A percentile compares a stretch with the other conserved stretches of the same genome.
These are phyloP conservation scores for Megathymus violae DNA, from an alignment of 1,140 invertebrate genomes.

Conservation along the genomic window DNA sequence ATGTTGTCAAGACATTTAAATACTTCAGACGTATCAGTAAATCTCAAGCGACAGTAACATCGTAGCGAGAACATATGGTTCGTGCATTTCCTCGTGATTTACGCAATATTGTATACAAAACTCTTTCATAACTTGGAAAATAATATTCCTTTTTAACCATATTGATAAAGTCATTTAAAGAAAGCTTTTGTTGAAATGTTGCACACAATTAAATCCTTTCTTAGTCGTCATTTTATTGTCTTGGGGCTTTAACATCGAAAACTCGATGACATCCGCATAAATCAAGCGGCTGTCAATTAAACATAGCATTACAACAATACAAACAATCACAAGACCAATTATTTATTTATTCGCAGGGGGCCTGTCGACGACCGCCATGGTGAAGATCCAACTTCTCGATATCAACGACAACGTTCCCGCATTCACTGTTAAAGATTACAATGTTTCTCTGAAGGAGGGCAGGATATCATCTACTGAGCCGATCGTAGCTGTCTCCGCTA, in stretches of 20 bases:
- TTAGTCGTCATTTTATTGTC: slow-evolving; percentile 55
- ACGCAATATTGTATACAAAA: slow-evolving; percentile 32
- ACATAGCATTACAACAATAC: slow-evolving; percentile 81
- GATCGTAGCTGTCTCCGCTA: slow-evolving; percentile 92
- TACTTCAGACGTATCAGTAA: slow-evolving; percentile 25
- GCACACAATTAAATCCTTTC: slow-evolving; percentile 36
- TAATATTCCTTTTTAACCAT: slow-evolving; percentile 5
- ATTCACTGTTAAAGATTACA: slow-evolving; percentile 94
- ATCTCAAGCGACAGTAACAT: slow-evolving; percentile 25
- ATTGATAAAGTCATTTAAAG: not conserved
- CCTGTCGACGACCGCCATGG: slow-evolving; percentile 95
- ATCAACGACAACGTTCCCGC: slow-evolving; percentile 97
- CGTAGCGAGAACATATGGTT: slow-evolving; percentile 19
- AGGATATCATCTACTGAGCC: slow-evolving; percentile 85
- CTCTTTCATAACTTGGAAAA: slow-evolving; percentile 7
- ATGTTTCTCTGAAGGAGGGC: slow-evolving; percentile 92
- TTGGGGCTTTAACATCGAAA: slow-evolving; percentile 55
- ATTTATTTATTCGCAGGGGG: slow-evolving; percentile 90
- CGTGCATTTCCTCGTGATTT: slow-evolving; percentile 22
- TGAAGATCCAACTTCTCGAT: slow-evolving; percentile 95
- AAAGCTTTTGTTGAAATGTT: slow-evolving; percentile 28
- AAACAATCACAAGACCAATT: slow-evolving; percentile 79
- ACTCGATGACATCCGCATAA: slow-evolving; percentile 74
- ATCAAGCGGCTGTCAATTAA: slow-evolving; percentile 80
- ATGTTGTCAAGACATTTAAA: slow-evolving; percentile 16